A percentile compares a stretch with the other conserved stretches of the same genome.
Conservation (phyloP, 2,113 vertebrate genomes). For the Poeciliopsis turrubarensis region DNA sequence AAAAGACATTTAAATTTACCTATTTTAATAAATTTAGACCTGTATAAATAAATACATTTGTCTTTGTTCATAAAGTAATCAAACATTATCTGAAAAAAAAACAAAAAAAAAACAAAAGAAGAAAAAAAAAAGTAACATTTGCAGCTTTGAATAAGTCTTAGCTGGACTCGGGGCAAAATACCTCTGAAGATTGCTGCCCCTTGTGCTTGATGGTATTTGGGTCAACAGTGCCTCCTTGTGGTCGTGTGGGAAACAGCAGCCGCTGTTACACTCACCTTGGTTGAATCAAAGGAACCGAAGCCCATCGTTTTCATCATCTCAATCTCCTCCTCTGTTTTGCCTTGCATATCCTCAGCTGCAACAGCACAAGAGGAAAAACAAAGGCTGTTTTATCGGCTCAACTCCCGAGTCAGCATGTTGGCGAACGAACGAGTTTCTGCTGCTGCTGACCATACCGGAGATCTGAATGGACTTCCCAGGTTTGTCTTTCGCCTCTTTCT, state of each 20-base stretch:
- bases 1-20: too few relatives aligned
- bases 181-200: too few relatives aligned
- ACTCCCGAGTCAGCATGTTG: background rate
- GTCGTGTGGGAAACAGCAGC: slow-evolving; percentile 8
- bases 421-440: background rate
- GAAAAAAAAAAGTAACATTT: too few relatives aligned
- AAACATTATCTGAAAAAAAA: too few relatives aligned
- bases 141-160: too few relatives aligned
- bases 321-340: slow-evolving; percentile 96
- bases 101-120: too few relatives aligned
- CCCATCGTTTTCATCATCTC: slow-evolving; percentile 99
- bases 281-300: slow-evolving; percentile 87
- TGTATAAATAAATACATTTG: too few relatives aligned
- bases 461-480: slow-evolving; percentile 87
- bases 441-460: slow-evolving; percentile 79
- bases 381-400: background rate
- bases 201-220: background rate
- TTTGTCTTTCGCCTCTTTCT: slow-evolving; percentile 80
- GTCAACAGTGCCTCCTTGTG: slow-evolving; percentile 66
- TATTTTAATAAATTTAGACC: too few relatives aligned
- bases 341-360: slow-evolving; percentile 92
- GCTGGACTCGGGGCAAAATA: too few relatives aligned
- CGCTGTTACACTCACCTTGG: slow-evolving; percentile 83
- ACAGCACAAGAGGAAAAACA: background rate
- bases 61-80: too few relatives aligned